Conservation (phyloP, 1,140 invertebrate species). For the Camponotus floridanus region DNA sequence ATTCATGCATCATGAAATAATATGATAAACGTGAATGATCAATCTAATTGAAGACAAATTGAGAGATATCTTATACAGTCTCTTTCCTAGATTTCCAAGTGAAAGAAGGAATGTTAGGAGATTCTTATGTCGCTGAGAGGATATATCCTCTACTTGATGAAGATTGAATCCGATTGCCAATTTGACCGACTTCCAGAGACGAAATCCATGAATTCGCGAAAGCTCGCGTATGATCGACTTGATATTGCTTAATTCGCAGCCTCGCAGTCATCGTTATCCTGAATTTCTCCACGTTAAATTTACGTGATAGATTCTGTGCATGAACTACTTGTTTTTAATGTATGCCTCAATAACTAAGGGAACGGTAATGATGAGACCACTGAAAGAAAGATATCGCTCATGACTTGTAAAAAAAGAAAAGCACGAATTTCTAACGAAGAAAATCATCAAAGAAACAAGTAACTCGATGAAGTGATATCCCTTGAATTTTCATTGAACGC, state of each 20-base stretch:
- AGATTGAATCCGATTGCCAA: background rate
- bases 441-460: background rate
- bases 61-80: background rate
- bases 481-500: conserved; percentile 31
- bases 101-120: background rate
- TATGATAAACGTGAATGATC: background rate
- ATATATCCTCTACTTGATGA: background rate
- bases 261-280: background rate
- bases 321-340: background rate
- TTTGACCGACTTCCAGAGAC: background rate
- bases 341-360: background rate
- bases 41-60: background rate
- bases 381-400: background rate
- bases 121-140: background rate
- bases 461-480: background rate
- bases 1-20: background rate
- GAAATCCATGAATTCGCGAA: background rate
- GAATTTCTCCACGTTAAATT: conserved; percentile 19
- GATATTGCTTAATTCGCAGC: background rate
- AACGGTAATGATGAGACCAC: background rate
- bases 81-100: background rate
- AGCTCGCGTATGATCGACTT: background rate
- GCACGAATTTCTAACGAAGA: conserved; percentile 2
- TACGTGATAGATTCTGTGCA: background rate
- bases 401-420: conserved; percentile 28